These are phyloP conservation scores for Hypena proboscidalis DNA, from an alignment of 2,888 invertebrate species.

Conservation along the genomic window DNA sequence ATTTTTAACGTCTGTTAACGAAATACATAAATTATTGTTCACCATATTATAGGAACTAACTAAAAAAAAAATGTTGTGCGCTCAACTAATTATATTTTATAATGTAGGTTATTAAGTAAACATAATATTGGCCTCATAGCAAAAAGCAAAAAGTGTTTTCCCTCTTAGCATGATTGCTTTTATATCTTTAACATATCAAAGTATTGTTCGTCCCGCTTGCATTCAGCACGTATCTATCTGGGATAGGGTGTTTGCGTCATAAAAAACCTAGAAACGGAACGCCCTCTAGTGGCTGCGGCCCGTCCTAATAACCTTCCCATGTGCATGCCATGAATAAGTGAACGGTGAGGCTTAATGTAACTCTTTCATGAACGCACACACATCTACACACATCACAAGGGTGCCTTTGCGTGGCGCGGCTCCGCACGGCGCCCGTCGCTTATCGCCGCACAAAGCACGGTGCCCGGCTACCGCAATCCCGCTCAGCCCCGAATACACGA, in stretches of 20 bases:
- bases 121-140: too few species aligned
- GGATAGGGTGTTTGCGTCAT: neutral
- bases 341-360: slow-evolving; percentile 64
- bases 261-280: slow-evolving; percentile 8
- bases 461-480: slow-evolving; percentile 60
- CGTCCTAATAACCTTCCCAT: slow-evolving; percentile 53
- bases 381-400: slow-evolving; percentile 25
- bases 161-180: too few species aligned
- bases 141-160: too few species aligned
- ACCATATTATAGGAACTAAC: too few species aligned
- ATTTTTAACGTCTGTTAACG: too few species aligned
- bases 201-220: too few species aligned
- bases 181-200: too few species aligned
- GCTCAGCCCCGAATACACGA: slow-evolving; percentile 72
- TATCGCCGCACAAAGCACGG: slow-evolving; percentile 62
- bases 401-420: slow-evolving; percentile 61
- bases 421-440: slow-evolving; percentile 46
- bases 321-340: slow-evolving; percentile 67
- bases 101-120: too few species aligned
- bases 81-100: too few species aligned
- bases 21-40: too few species aligned
- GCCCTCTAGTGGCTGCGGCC: slow-evolving; percentile 28
- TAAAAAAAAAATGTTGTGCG: too few species aligned
- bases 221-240: neutral
- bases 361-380: slow-evolving; percentile 73